Evolutionary conservation across 2,888 invertebrate species (phyloP).

Genomic region (Apocheima hispidaria): DNA sequence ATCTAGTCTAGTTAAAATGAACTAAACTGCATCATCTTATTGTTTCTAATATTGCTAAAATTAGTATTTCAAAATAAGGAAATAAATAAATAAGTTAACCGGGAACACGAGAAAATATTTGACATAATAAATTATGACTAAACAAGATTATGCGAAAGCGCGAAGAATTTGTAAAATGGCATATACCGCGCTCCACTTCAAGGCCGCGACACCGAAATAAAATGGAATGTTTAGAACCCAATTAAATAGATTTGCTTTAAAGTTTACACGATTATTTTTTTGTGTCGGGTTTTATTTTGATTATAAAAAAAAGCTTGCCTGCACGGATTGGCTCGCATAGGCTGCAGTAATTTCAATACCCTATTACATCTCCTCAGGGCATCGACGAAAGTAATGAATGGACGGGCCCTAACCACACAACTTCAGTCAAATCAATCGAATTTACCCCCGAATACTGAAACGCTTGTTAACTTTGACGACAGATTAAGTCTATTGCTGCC

Average conservation of each 20-base stretch:
- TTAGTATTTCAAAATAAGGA: constrained; percentile 11
- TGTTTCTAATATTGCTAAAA: constrained; percentile 5
- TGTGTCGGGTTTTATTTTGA: too few relatives aligned
- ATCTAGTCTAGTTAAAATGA: too few relatives aligned
- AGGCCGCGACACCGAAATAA: constrained; percentile 28
- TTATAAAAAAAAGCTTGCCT: too few relatives aligned
- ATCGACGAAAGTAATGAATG: too few relatives aligned
- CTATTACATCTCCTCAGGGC: too few relatives aligned
- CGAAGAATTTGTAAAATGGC: constrained; percentile 22
- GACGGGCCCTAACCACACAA: too few relatives aligned
- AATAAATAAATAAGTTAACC: constrained; percentile 18
- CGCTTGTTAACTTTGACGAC: too few relatives aligned
- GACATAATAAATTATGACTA: constrained; percentile 12
- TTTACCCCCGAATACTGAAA: too few relatives aligned
- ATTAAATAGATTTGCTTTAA: neutral
- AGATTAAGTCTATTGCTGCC: too few relatives aligned
- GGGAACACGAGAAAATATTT: neutral
- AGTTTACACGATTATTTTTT: neutral
- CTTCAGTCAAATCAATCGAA: too few relatives aligned
- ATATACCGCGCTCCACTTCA: constrained; percentile 22
- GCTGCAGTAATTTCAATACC: too few relatives aligned
- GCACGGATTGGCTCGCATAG: too few relatives aligned
- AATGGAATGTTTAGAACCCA: constrained; percentile 22
- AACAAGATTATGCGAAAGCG: constrained; percentile 15
- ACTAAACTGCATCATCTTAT: neutral